These are phyloP conservation scores for Microctenopoma stevenorrisi DNA, from an alignment of 2,797 vertebrate species.

Conservation along the genomic window DNA sequence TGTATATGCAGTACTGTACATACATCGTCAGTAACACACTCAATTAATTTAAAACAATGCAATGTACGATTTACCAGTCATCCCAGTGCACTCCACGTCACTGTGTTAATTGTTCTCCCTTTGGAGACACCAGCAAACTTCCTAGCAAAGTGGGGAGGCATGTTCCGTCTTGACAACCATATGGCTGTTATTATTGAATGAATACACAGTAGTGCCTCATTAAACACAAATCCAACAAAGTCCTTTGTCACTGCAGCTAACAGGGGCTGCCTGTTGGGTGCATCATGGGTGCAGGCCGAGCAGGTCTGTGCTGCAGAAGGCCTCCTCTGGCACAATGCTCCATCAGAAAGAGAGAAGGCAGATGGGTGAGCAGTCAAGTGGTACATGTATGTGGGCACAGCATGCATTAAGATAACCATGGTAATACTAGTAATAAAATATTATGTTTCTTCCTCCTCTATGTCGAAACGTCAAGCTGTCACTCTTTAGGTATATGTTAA, in stretches of 20 bases:
- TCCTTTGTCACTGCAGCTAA: slow-evolving; percentile 75
- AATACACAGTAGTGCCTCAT: slow-evolving; percentile 73
- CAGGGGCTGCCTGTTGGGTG: slow-evolving; percentile 65
- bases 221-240: slow-evolving; percentile 69
- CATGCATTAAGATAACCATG: neutral
- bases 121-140: slow-evolving; percentile 59
- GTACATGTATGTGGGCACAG: slow-evolving; percentile 27
- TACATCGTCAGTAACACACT: neutral
- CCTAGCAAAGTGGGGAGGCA: slow-evolving; percentile 63
- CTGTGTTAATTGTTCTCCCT: slow-evolving; percentile 63
- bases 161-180: slow-evolving; percentile 74
- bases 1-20: neutral
- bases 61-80: slow-evolving; percentile 8
- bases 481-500: slow-evolving; percentile 5
- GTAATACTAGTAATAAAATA: slow-evolving; percentile 5
- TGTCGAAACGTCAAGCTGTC: slow-evolving; percentile 17
- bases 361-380: slow-evolving; percentile 47
- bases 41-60: slow-evolving; percentile 22
- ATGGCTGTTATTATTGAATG: slow-evolving; percentile 75
- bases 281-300: slow-evolving; percentile 46
- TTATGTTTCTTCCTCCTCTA: neutral
- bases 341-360: slow-evolving; percentile 57
- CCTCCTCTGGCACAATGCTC: slow-evolving; percentile 45
- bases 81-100: slow-evolving; percentile 37
- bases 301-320: slow-evolving; percentile 42